Conservation (phyloP, 1,140 invertebrate genomes). For the Hermetia illucens region DNA sequence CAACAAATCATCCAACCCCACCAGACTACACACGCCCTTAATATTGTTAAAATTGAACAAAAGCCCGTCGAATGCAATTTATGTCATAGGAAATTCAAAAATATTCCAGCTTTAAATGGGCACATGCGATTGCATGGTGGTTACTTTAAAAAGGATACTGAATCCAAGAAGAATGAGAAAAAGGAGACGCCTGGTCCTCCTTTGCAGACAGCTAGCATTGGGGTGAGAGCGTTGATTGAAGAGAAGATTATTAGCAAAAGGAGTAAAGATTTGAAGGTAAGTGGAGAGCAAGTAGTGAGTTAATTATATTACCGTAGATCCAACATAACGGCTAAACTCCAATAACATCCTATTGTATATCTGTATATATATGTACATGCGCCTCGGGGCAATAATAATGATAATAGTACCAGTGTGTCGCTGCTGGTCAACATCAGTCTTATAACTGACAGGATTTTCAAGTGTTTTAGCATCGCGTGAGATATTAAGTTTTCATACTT, state of each 20-base stretch:
- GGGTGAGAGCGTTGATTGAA: slow-evolving; percentile 74
- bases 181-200: slow-evolving; percentile 67
- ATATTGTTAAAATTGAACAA: slow-evolving; percentile 38
- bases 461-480: too few relatives aligned
- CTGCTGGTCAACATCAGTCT: too few relatives aligned
- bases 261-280: slow-evolving; percentile 28
- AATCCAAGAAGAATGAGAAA: slow-evolving; percentile 72
- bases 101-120: slow-evolving; percentile 90
- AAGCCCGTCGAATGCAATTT: slow-evolving; percentile 88
- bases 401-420: too few relatives aligned
- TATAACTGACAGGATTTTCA: too few relatives aligned
- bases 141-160: slow-evolving; percentile 89
- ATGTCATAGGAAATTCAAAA: slow-evolving; percentile 90
- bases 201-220: slow-evolving; percentile 73
- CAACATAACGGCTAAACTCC: background rate
- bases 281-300: background rate
- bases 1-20: slow-evolving; percentile 26
- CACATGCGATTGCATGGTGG: slow-evolving; percentile 94
- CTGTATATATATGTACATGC: too few relatives aligned
- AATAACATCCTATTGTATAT: background rate
- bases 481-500: too few relatives aligned
- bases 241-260: slow-evolving; percentile 83
- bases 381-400: too few relatives aligned
- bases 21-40: slow-evolving; percentile 28
- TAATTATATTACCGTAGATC: background rate